Base-by-base conservation (phyloP, 2,113 vertebrate species). In the Ageneiosus marmoratus region DNA sequence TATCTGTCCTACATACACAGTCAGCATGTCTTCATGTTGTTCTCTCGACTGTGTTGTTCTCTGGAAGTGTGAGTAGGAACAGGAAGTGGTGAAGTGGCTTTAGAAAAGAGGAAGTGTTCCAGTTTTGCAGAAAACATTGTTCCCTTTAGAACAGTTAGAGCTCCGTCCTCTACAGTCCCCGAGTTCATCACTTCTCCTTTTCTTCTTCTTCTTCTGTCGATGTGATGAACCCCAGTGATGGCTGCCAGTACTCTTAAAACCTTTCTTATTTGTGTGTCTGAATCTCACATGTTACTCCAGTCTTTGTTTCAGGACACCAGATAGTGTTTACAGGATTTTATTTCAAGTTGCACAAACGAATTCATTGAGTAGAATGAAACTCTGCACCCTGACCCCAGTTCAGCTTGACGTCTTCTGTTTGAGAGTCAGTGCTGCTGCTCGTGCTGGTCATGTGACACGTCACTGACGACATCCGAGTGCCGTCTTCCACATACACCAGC, bases 71-170 rank as follows among this genome's bases (percentile, higher is more conserved):
- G 50, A 27, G 22, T 72, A 16, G 51, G 67, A 55, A 77, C 24
- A 72, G 67, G 65, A 69, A 81, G 65, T 56, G 80, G 65, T 53
- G 51, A 56, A 37, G 44, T 44, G 20, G 34, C 20, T 22, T 74
- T 22, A 34, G 29, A 37, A 37, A 77, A 77, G 53, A 77, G 74
- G 74, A 77, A 78, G 56, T 78, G 56, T 41, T 78, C 27, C 37
- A 56, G 2, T 75, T 75, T 16, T 51, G 16, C 15, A 75, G 41
- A 75, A 73, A 51, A 11, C 48, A 32, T 7, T 22, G 48, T 75
- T 75, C 72, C 27, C 27, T 29, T 53, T 75, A 51, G 15, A 41
- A 48, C 11, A 69, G 2, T 18, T 29, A 50, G 2, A 29, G 22
- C 70, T 72, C 11, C 41, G 15, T 2, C 41, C 29, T 9, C 18